Percentiles rank a stretch among this genome's conserved stretches.
phyloP scores from a whole-genome alignment of 2,113 vertebrate species.

The Chionodraco myersi region DNA sequence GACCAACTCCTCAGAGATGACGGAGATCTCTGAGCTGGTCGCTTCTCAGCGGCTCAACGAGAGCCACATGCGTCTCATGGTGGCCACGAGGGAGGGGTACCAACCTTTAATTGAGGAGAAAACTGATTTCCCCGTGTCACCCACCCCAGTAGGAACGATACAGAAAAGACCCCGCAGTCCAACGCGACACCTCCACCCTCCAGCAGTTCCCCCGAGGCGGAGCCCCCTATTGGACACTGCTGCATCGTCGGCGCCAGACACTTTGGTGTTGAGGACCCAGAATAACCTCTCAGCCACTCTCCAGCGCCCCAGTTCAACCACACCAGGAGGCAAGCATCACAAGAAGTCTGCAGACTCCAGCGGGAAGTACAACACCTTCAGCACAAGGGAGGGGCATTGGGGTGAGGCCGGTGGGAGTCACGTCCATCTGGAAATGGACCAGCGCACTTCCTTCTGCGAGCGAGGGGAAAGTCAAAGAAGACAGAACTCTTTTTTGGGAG shows the following conservation, averaged over 20 bases:
- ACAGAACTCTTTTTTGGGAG: conserved; percentile 71
- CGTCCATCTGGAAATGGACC: conserved; percentile 88
- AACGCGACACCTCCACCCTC: conserved; percentile 85
- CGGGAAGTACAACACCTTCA: conserved; percentile 90
- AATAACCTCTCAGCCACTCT: conserved; percentile 89
- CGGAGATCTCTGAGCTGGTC: conserved; percentile 93
- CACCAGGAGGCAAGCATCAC: conserved; percentile 81
- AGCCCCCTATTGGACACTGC: conserved; percentile 88
- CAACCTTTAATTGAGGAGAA: conserved; percentile 93
- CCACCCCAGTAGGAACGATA: conserved; percentile 83
- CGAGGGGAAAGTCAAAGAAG: conserved; percentile 84
- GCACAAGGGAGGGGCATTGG: conserved; percentile 88
- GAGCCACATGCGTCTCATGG: conserved; percentile 90
- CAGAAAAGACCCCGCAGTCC: conserved; percentile 85
- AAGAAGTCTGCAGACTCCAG: conserved; percentile 87
- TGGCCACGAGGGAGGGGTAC: conserved; percentile 92
- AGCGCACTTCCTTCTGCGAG: conserved; percentile 92
- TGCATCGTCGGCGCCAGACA: conserved; percentile 87
- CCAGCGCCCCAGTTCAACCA: conserved; percentile 84
- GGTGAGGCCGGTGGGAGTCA: conserved; percentile 66
- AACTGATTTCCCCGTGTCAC: conserved; percentile 90
- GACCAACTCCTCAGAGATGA: conserved; percentile 99
- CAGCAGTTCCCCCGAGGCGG: conserved; percentile 92
- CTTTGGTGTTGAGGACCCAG: conserved; percentile 89
- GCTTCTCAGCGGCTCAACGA: conserved; percentile 91